Conservation (phyloP, 2,113 vertebrate species). For the Phyllostomus hastatus region DNA sequence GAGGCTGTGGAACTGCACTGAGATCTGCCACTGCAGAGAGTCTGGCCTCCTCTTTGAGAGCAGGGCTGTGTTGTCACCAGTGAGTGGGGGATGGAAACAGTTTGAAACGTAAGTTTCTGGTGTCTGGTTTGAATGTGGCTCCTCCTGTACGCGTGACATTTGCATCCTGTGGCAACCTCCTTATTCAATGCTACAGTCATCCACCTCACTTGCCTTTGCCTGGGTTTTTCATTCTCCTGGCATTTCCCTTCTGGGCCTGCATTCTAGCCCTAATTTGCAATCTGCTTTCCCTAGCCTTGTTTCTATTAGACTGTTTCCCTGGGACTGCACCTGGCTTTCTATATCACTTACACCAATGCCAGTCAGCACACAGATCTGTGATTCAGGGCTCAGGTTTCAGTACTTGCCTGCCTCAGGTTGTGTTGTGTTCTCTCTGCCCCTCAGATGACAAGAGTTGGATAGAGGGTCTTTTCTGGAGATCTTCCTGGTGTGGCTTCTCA, state of each 20-base stretch:
- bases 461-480: background rate
- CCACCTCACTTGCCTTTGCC: background rate
- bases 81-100: background rate
- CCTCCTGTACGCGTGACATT: background rate
- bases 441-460: background rate
- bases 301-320: background rate
- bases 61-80: background rate
- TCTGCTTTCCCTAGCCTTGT: background rate
- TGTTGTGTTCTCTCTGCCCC: background rate
- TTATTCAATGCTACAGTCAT: background rate
- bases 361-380: background rate
- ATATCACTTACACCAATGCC: background rate
- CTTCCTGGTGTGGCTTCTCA: background rate
- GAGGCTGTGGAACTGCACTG: background rate
- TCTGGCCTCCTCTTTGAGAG: background rate
- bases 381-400: background rate
- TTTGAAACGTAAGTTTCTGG: background rate
- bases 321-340: conserved; percentile 1
- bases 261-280: background rate
- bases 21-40: background rate
- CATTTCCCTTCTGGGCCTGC: background rate
- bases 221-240: background rate
- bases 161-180: background rate
- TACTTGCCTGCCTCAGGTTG: background rate
- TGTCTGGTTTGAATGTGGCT: background rate